Evolutionary conservation across 2,113 vertebrate species (phyloP).

Genomic region (Lipophrys pholis): DNA sequence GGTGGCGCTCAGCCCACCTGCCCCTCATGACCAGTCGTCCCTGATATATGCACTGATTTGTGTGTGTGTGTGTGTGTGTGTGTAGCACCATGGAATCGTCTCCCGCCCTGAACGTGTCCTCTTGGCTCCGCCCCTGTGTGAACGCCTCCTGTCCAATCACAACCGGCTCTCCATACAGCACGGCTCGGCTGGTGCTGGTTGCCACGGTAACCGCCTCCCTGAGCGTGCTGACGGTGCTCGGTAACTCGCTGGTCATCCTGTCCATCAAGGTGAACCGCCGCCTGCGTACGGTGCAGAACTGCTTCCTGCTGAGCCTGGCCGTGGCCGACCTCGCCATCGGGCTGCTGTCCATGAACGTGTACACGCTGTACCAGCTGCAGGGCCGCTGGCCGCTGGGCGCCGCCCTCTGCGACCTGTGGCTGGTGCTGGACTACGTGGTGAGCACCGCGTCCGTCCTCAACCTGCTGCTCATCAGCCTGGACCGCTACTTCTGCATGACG

Average conservation of each 20-base stretch:
- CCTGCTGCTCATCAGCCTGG: conserved; percentile 93
- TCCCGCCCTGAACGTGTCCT: conserved; percentile 73
- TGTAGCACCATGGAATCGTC: conserved; percentile 39
- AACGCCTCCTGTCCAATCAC: conserved; percentile 55
- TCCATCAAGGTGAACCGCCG: conserved; percentile 94
- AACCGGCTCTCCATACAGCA: conserved; percentile 72
- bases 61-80: conserved; percentile 9
- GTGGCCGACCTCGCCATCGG: conserved; percentile 90
- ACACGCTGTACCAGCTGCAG: conserved; percentile 88
- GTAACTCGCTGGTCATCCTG: conserved; percentile 93
- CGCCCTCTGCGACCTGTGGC: conserved; percentile 90
- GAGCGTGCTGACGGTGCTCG: conserved; percentile 89
- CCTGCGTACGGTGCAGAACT: conserved; percentile 94
- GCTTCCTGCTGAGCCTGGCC: conserved; percentile 95
- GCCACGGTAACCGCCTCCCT: conserved; percentile 85
- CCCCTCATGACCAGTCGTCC: no score
- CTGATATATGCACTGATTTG: no score
- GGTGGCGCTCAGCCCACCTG: no score
- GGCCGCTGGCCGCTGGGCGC: conserved; percentile 93
- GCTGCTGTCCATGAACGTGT: conserved; percentile 92
- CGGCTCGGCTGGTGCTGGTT: conserved; percentile 85
- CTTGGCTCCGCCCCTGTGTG: conserved; percentile 70
- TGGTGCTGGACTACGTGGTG: conserved; percentile 91
- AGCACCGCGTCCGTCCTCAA: conserved; percentile 94
- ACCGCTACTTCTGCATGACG: conserved; percentile 94